These are phyloP conservation scores for Trachelus tabidus DNA, from an alignment of 2,888 invertebrate genomes.

Conservation along the genomic window DNA sequence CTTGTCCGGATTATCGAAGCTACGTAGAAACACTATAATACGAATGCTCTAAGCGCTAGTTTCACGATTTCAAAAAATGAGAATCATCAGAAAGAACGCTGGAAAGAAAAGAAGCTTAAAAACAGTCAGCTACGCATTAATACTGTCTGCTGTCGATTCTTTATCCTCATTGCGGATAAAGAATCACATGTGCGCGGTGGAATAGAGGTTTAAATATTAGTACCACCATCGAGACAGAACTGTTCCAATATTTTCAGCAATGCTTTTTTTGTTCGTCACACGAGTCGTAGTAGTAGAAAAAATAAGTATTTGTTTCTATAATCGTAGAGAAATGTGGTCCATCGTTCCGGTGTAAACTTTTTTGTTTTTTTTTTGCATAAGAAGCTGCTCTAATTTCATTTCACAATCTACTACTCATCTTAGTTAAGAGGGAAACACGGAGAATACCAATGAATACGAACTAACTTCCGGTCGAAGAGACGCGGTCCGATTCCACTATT, in stretches of 20 bases:
- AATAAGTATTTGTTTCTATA: slow-evolving; percentile 49
- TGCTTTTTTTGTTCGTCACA: slow-evolving; percentile 16
- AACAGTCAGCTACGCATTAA: not conserved
- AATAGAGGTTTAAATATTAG: not conserved
- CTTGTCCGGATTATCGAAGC: not conserved
- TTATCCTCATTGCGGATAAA: not conserved
- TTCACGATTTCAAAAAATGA: not conserved
- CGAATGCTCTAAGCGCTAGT: not conserved
- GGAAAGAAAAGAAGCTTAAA: not conserved
- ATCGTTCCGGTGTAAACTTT: slow-evolving; percentile 48
- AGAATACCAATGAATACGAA: not conserved
- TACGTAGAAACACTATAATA: not conserved
- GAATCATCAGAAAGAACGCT: not conserved
- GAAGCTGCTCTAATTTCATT: slow-evolving; percentile 16
- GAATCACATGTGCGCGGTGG: not conserved
- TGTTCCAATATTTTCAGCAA: not conserved
- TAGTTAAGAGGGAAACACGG: not conserved
- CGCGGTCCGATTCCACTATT: not conserved
- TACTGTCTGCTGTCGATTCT: not conserved
- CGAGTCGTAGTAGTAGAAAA: slow-evolving; percentile 53
- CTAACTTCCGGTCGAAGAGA: not conserved
- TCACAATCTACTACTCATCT: not conserved
- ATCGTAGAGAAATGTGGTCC: slow-evolving; percentile 51
- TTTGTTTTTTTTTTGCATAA: not conserved
- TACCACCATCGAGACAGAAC: not conserved